Evolutionary conservation across 2,113 vertebrate species (phyloP), one percentile per base, ranked within the genome.

Genomic region (Hyperopisus bebe): DNA sequence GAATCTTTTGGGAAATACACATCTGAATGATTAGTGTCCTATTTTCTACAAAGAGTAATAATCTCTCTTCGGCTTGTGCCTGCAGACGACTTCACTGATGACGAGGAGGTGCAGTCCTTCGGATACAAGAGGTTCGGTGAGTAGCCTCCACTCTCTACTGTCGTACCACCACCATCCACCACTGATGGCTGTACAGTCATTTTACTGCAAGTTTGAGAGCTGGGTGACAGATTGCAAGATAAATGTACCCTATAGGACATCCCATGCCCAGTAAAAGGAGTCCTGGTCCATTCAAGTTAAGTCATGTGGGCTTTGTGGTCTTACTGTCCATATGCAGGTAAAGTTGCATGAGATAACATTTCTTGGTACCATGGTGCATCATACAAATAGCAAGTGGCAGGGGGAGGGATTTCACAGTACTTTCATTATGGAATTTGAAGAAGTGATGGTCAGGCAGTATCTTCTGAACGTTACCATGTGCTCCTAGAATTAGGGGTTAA

Each of bases 61-160:
- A 8, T 39, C n/a, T 8, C 93, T 90, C 93, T 92, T 94, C 88
- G 93, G 53, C 80, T 94, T 96, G 91, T 95, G 93, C 95, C 92
- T 91, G 3, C 93, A 99, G 98, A 99, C 97, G 98, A 99, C 92
- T 98, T 98, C 92, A 95, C 95, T 90, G 98, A 99, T 94, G 98
- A 99, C 95, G 98, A 99, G 94, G 98, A 99, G 95, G 97, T 99
- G 92, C 98, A 99, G 93, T 99, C 98, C 96, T 99, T 99, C 91
- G 98, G 98, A 96, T 99, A 99, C 96, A 99, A 99, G 97, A 95
- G 98, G 93, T 99, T 99, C 94, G 98, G 98, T 99, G 94, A 98
- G 98, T 98, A 88, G 15, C 15, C 15, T 44, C 24, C 48, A 1
- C 27, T 24, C 35, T 90, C 91, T 48, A 31, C 77, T 48, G 27